Percentiles rank a stretch among this genome's conserved stretches.
phyloP scores from a whole-genome alignment of 2,888 invertebrate species.

The Mesorhabditis spiculigera region DNA sequence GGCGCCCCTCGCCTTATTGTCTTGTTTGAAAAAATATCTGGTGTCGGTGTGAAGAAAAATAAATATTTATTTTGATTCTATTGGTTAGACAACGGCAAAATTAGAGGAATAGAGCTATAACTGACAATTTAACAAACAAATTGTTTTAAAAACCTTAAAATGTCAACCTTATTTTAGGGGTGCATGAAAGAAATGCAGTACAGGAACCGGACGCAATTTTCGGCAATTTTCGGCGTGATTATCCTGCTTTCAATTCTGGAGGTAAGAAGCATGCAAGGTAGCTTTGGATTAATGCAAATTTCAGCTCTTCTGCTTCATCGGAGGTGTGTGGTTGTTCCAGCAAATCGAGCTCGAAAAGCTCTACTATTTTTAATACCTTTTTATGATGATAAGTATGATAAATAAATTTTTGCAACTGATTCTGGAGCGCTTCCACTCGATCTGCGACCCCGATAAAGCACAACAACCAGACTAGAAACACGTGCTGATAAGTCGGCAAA shows the following conservation, averaged over 20 bases:
- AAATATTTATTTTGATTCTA: too few species aligned
- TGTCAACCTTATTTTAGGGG: slow-evolving; percentile 27
- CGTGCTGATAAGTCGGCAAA: too few species aligned
- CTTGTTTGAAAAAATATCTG: too few species aligned
- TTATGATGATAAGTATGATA: background rate
- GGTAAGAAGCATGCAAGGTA: slow-evolving; percentile 15
- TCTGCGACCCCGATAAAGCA: too few species aligned
- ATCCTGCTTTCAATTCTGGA: slow-evolving; percentile 25
- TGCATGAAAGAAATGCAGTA: slow-evolving; percentile 32
- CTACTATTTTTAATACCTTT: slow-evolving; percentile 38
- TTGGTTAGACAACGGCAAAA: too few species aligned
- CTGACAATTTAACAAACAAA: too few species aligned
- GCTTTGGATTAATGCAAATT: slow-evolving; percentile 14
- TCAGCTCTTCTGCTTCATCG: slow-evolving; percentile 35
- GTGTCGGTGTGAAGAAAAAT: too few species aligned
- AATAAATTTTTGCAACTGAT: slow-evolving; percentile 1
- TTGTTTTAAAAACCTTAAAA: too few species aligned
- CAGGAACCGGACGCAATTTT: slow-evolving; percentile 34
- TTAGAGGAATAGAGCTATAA: too few species aligned
- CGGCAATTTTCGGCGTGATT: slow-evolving; percentile 32
- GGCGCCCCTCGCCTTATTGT: too few species aligned
- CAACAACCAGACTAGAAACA: too few species aligned
- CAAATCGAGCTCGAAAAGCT: slow-evolving; percentile 49
- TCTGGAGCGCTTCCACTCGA: background rate
- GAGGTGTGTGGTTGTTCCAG: slow-evolving; percentile 36